Evolutionary conservation across 92 coral and sea anemone species (phyloP), one percentile per base, ranked within the genome.

Genomic region (Paramuricea clavata): DNA sequence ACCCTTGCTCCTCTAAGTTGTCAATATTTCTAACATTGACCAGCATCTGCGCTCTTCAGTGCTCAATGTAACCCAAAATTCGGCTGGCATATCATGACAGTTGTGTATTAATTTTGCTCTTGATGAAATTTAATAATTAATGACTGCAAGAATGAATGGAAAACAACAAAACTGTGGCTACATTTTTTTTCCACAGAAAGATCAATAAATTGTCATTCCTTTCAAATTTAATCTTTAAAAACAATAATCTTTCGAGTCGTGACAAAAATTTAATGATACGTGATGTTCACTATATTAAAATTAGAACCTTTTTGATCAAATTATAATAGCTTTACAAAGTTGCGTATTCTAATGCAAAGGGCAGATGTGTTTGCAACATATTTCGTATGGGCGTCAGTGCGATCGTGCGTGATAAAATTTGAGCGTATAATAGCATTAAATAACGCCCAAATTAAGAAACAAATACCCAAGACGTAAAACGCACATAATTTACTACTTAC

Each of bases 101-200:
- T 9, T 5, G 52, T 15, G 1, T 1, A 6, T 6, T 23, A 25
- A 25, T 6, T 25, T 52, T 6, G 82, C 5, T 32, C 25, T 76
- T 49, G 50, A 76, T 76, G 26, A 50, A 76, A 76, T 76, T 76
- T 49, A 76, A 76, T 76, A 44, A 76, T 74, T 49, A 16, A 74
- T 25, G 35, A 47, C 52, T 15, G 15, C 17, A 10, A 72, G 76
- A 69, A 23, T 47, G 62, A 47, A 28, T 47, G 60, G 25, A 43
- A 74, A 19, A 25, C 56, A 4, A 44, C 56, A 4, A 44, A 74
- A 74, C 31, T 43, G 12, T 31, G n/a, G n/a, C 8, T 30, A 44
- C 32, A 43, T 50, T 43, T 1, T 74, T 21, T 23, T 73, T 39
- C 59, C 3, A 28, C 50, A 19, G 17, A 72, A 3, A 34, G n/a